phyloP scores from a whole-genome alignment of 2,113 vertebrate genomes.

The Oenanthe melanoleuca region DNA sequence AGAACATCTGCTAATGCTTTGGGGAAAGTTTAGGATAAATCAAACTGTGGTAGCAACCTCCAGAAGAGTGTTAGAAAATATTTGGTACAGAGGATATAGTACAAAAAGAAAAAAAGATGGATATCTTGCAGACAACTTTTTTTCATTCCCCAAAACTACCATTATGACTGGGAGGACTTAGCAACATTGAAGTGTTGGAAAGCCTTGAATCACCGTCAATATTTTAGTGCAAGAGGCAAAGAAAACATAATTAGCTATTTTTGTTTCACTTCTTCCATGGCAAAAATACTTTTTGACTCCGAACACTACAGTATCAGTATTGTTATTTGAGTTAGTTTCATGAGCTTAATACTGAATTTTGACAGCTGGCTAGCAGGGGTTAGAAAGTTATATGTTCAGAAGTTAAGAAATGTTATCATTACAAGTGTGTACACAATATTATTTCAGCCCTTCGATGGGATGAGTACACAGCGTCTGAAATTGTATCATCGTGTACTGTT shows the following conservation, averaged over 20 bases:
- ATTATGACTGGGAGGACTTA: neutral
- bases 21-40: conserved; percentile 25
- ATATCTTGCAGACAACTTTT: neutral
- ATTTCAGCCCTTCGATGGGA: neutral
- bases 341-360: neutral
- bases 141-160: neutral
- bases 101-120: neutral
- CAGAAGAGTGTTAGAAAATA: neutral
- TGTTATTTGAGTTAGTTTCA: neutral
- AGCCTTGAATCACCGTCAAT: neutral
- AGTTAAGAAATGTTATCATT: neutral
- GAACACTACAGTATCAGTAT: neutral
- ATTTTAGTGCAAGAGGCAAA: neutral
- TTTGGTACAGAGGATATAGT: neutral
- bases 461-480: neutral
- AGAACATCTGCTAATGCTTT: neutral
- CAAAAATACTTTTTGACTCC: neutral
- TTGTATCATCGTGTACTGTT: neutral
- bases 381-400: neutral
- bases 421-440: neutral
- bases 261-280: neutral
- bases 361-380: neutral
- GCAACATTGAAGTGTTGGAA: neutral
- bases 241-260: neutral
- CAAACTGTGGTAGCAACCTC: neutral